These are phyloP conservation scores for Phylloscopus whistleri DNA, from an alignment of 2,113 vertebrate species.

Conservation along the genomic window DNA sequence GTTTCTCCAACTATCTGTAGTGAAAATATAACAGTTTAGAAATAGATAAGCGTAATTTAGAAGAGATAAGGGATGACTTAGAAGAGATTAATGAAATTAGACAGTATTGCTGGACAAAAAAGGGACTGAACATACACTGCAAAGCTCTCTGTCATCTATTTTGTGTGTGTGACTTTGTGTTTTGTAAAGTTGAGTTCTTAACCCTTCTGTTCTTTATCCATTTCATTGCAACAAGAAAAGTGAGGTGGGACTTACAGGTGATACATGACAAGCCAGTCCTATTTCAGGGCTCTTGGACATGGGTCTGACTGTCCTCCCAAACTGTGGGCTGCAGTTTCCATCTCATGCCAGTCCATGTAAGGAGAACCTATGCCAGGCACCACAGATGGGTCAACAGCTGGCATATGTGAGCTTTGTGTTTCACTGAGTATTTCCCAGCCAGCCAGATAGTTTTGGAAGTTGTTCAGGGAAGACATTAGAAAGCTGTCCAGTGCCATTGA, in stretches of 20 bases:
- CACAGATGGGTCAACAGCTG: constrained; percentile 33
- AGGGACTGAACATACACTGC: not conserved
- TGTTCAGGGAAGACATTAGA: not conserved
- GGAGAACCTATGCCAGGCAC: not conserved
- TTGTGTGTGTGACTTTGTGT: not conserved
- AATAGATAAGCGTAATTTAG: not conserved
- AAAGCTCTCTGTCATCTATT: not conserved
- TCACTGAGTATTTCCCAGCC: not conserved
- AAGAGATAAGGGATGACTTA: not conserved
- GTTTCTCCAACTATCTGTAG: not conserved
- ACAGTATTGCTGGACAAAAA: not conserved
- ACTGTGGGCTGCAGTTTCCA: not conserved
- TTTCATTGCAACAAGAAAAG: not conserved
- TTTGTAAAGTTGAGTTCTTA: not conserved
- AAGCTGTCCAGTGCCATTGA: constrained; percentile 28
- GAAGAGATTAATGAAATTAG: not conserved
- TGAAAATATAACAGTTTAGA: not conserved
- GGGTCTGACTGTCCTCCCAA: not conserved
- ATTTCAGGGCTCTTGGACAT: not conserved
- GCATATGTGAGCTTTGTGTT: not conserved
- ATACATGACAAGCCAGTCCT: not conserved
- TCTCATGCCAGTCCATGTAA: not conserved
- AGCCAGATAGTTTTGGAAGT: constrained; percentile 1
- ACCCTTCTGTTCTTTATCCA: not conserved
- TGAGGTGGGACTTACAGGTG: not conserved